Evolutionary conservation across 2,797 vertebrate genomes (phyloP).

Genomic region (Cetoscarus ocellatus): DNA sequence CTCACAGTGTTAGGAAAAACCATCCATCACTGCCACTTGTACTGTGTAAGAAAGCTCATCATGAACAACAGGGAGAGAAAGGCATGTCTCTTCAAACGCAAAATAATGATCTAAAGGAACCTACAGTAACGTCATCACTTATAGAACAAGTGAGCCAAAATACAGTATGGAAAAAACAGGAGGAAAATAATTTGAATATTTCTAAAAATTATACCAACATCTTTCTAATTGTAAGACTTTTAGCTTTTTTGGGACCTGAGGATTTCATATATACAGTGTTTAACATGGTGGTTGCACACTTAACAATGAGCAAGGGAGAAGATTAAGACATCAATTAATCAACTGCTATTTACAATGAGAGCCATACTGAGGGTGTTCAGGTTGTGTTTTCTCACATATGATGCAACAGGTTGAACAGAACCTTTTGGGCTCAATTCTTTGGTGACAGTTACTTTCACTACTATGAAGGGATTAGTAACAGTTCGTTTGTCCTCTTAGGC

Average conservation of each 20-base stretch:
- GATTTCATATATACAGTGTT: constrained; percentile 80
- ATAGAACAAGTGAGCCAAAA: constrained; percentile 53
- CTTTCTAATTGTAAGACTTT: constrained; percentile 80
- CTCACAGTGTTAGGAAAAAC: constrained; percentile 71
- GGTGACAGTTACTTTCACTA: constrained; percentile 67
- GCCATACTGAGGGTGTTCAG: constrained; percentile 37
- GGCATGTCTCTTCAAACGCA: constrained; percentile 56
- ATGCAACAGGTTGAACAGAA: constrained; percentile 49
- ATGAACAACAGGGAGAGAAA: constrained; percentile 63
- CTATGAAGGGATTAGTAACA: constrained; percentile 49
- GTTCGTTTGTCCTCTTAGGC: constrained; percentile 38
- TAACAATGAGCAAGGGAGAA: constrained; percentile 51
- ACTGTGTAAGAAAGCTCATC: constrained; percentile 64
- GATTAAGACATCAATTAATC: constrained; percentile 62
- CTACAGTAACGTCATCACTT: constrained; percentile 36
- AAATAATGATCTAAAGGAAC: constrained; percentile 37
- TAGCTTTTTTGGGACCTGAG: constrained; percentile 89
- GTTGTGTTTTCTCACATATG: constrained; percentile 48
- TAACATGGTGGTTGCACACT: constrained; percentile 56
- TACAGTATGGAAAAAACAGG: constrained; percentile 34
- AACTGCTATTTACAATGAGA: constrained; percentile 62
- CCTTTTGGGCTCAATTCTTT: constrained; percentile 60
- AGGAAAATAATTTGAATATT: constrained; percentile 52
- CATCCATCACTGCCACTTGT: constrained; percentile 62
- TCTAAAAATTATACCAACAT: constrained; percentile 52